These are phyloP conservation scores for Oryctolagus cuniculus DNA, from an alignment of 2,113 vertebrate species.

Conservation along the genomic window DNA sequence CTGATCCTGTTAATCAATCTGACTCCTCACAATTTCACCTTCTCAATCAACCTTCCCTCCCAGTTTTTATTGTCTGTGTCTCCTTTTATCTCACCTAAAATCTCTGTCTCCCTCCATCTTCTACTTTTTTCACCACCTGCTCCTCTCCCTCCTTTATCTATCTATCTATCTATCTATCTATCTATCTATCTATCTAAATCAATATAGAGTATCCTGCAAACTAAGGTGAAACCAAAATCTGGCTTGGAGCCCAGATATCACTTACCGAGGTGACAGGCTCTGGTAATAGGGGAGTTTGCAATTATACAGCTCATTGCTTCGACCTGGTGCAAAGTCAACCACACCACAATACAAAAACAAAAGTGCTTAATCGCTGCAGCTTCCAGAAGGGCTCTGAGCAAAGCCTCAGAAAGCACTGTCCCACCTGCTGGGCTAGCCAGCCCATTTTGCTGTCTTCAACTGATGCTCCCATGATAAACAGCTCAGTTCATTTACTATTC, in stretches of 20 bases:
- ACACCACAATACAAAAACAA: slow-evolving; percentile 66
- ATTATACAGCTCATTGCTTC: slow-evolving; percentile 80
- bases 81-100: background rate
- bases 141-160: background rate
- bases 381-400: slow-evolving; percentile 39
- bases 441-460: background rate
- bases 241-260: slow-evolving; percentile 63
- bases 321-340: slow-evolving; percentile 82
- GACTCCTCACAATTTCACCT: background rate
- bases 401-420: background rate
- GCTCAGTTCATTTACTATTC: slow-evolving; percentile 49
- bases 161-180: too few species aligned
- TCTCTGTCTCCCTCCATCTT: background rate
- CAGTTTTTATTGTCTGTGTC: background rate
- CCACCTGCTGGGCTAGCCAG: background rate
- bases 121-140: background rate
- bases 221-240: slow-evolving; percentile 77
- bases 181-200: background rate
- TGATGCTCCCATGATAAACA: slow-evolving; percentile 54
- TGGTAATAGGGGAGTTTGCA: slow-evolving; percentile 64
- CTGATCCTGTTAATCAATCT: too few species aligned
- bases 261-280: slow-evolving; percentile 69
- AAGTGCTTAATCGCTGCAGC: slow-evolving; percentile 71
- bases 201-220: slow-evolving; percentile 55
- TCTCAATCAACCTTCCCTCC: background rate